A percentile compares a stretch with the other conserved stretches of the same genome.
Conservation (phyloP, 2,888 invertebrate species). For the Conchocele bisecta region DNA sequence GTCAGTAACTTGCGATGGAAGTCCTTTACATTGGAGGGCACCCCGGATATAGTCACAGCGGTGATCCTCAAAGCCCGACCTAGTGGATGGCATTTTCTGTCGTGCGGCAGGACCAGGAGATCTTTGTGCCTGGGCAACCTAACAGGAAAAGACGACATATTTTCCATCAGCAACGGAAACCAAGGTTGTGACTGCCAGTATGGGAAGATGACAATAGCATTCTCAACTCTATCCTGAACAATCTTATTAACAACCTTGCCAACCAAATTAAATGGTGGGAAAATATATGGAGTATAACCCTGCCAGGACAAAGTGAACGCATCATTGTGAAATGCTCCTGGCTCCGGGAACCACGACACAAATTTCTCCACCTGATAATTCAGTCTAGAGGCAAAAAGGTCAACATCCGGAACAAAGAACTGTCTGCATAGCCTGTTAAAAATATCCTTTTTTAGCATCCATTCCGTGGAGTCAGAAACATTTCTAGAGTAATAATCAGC, state of each 20-base stretch:
- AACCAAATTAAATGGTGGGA: conserved; percentile 32
- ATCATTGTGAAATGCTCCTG: conserved; percentile 19
- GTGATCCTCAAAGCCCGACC: conserved; percentile 2
- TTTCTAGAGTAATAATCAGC: conserved; percentile 35
- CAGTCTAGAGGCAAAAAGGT: conserved; percentile 40
- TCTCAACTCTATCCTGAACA: conserved; percentile 15
- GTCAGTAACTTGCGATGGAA: conserved; percentile 30
- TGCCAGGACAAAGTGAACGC: conserved; percentile 43
- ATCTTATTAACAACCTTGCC: conserved; percentile 25
- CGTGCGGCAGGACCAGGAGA: conserved; percentile 27
- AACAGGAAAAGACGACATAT: conserved; percentile 29
- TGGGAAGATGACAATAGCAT: conserved; percentile 30
- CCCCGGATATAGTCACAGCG: conserved; percentile 38
- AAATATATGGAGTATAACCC: conserved; percentile 41
- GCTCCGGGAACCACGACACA: conserved; percentile 40
- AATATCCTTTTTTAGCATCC: conserved; percentile 32
- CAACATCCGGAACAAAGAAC: conserved; percentile 40
- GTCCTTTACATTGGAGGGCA: conserved; percentile 19
- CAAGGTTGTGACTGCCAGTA: conserved; percentile 40
- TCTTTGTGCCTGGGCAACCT: conserved; percentile 44
- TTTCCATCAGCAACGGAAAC: conserved; percentile 38
- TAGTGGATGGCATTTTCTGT: conserved; percentile 24
- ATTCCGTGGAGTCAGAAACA: conserved; percentile 39
- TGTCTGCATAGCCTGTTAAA: conserved; percentile 25
- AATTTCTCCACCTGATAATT: conserved; percentile 28